Conservation (phyloP, 2,113 vertebrate species). For the Ploceus nigricollis region DNA sequence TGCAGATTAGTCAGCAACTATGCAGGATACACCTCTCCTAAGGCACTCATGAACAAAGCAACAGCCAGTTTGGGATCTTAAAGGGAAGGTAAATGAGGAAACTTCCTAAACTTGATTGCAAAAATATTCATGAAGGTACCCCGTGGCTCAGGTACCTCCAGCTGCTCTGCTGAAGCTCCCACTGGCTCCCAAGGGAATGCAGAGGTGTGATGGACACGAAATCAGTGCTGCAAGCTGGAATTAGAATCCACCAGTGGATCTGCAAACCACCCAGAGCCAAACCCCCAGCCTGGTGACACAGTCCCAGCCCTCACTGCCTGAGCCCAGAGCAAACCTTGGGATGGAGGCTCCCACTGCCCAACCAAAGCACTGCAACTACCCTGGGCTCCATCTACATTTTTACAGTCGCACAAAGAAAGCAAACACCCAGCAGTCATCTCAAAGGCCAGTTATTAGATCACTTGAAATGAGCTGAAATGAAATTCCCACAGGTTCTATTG, state of each 20-base stretch:
- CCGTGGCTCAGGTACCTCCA: not conserved
- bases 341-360: not conserved
- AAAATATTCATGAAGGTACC: not conserved
- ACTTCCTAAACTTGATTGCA: not conserved
- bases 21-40: not conserved
- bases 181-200: not conserved
- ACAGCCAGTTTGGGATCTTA: not conserved
- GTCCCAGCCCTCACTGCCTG: not conserved
- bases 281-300: rapidly evolving
- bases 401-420: not conserved
- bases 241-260: not conserved
- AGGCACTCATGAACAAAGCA: not conserved
- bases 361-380: not conserved
- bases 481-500: slow-evolving; percentile 12
- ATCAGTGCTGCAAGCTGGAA: not conserved
- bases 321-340: not conserved
- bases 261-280: not conserved
- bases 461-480: not conserved
- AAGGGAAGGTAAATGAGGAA: not conserved
- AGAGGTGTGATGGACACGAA: not conserved
- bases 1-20: not conserved
- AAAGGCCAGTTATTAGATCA: not conserved
- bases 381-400: not conserved
- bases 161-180: not conserved
- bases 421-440: not conserved